Evolutionary conservation across 2,113 vertebrate species (phyloP).

Genomic region (Clupea harengus): DNA sequence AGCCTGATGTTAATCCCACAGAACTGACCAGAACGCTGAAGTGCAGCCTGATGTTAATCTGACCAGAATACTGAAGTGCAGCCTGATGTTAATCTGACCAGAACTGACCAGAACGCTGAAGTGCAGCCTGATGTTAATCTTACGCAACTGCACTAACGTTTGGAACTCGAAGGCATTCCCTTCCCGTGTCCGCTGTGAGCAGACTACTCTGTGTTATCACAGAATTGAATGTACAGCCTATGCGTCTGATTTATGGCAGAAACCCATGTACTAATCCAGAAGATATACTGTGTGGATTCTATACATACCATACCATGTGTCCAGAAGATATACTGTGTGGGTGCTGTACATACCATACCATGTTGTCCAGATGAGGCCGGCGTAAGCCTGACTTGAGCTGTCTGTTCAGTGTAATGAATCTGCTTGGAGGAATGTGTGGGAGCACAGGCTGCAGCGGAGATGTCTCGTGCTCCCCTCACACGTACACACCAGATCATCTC

Average conservation of each 20-base stretch:
- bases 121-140: neutral
- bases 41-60: neutral
- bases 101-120: neutral
- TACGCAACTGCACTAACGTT: neutral
- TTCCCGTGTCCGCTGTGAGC: neutral
- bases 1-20: neutral
- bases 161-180: neutral
- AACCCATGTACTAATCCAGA: neutral
- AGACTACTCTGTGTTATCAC: neutral
- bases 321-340: neutral
- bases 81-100: neutral
- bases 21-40: neutral
- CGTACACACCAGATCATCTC: neutral
- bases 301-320: neutral
- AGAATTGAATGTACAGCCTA: neutral
- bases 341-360: neutral
- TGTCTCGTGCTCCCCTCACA: neutral
- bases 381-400: neutral
- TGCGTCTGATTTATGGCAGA: neutral
- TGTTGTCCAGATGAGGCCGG: neutral
- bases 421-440: neutral
- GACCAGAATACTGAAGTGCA: neutral
- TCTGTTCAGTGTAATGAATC: neutral
- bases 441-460: neutral
- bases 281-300: neutral